Evolutionary conservation across 2,888 invertebrate species (phyloP).

Genomic region (Drosophila monieri): DNA sequence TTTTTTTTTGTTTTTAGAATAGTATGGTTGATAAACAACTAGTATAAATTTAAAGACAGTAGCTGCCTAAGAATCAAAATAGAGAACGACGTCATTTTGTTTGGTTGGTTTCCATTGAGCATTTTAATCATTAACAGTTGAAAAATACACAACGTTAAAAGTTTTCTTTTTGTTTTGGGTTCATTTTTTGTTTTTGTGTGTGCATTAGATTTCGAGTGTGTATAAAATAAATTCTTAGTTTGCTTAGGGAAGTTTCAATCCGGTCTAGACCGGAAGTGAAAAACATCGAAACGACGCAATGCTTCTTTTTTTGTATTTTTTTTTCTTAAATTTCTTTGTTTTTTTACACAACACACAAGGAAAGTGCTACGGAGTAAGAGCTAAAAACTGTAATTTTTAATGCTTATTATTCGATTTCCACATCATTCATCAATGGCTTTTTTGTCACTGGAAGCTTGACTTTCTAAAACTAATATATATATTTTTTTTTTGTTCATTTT

Average conservation of each 20-base stretch:
- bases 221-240: slow-evolving; percentile 72
- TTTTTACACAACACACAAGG: slow-evolving; percentile 76
- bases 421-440: slow-evolving; percentile 51
- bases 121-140: slow-evolving; percentile 52
- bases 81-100: slow-evolving; percentile 51
- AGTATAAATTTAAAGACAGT: slow-evolving; percentile 70
- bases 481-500: slow-evolving; percentile 44
- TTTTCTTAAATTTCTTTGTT: slow-evolving; percentile 11
- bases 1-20: slow-evolving; percentile 40
- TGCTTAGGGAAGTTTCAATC: slow-evolving; percentile 63
- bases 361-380: slow-evolving; percentile 76
- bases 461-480: slow-evolving; percentile 69
- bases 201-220: slow-evolving; percentile 50
- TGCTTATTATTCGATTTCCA: slow-evolving; percentile 72
- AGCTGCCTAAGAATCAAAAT: slow-evolving; percentile 71
- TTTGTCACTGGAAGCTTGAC: slow-evolving; percentile 79
- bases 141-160: slow-evolving; percentile 65
- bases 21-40: slow-evolving; percentile 62
- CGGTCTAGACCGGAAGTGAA: slow-evolving; percentile 63
- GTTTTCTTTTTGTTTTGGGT: slow-evolving; percentile 40
- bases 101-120: slow-evolving; percentile 57
- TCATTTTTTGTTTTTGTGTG: slow-evolving; percentile 27
- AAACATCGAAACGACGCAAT: slow-evolving; percentile 72
- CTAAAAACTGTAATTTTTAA: slow-evolving; percentile 66
- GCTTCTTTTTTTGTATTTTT: slow-evolving; percentile 32